Evolutionary conservation across 2,113 vertebrate genomes (phyloP), one percentile per base, ranked within the genome.

Genomic region (Triplophysa dalaica): DNA sequence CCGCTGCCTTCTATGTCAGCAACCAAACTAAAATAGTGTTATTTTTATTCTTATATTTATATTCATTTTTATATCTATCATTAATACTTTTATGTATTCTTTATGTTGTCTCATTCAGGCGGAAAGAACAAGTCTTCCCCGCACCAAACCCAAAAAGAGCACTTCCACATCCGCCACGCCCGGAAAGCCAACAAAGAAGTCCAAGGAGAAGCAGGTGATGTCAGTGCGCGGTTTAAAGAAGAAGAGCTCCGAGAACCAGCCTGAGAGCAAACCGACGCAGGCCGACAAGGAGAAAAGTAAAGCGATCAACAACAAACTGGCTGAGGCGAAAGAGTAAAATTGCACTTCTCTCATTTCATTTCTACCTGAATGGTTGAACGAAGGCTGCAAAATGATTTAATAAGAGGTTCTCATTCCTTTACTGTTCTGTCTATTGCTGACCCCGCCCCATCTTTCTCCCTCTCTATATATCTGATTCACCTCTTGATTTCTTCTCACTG

Each of bases 281-380:
- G 92, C 87, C 85, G 90, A 89, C 90, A 96, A 96, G 94, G 96
- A 98, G 95, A 97, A 96, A 93, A 97, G 96, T 91, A 96, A 97
- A 95, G 97, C 98, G 96, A 97, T 97, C 91, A 99, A 98, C 96
- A 99, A 99, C 97, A 99, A 99, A 96, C 94, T 99, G 95, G 98
- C 98, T 92, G 98, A 99, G 92, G 98, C 98, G 75, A 99, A 99
- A 98, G 97, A 99, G 96, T 99, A 98, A 98, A 95, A 93, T 92
- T 92, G 92, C 94, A 94, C 92, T 95, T 96, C 90, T 93, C 91
- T 91, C 82, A 80, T 85, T 90, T 88, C 78, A 86, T 87, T 52
- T 85, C 81, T 86, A 90, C 65, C 62, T 81, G 80, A 81, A 81
- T 45, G 22, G 64, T 79, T 22, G 94, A 89, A 90, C 89, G 90